These are phyloP conservation scores for Neosalanx taihuensis DNA, from an alignment of 2,797 vertebrate species.

Conservation along the genomic window DNA sequence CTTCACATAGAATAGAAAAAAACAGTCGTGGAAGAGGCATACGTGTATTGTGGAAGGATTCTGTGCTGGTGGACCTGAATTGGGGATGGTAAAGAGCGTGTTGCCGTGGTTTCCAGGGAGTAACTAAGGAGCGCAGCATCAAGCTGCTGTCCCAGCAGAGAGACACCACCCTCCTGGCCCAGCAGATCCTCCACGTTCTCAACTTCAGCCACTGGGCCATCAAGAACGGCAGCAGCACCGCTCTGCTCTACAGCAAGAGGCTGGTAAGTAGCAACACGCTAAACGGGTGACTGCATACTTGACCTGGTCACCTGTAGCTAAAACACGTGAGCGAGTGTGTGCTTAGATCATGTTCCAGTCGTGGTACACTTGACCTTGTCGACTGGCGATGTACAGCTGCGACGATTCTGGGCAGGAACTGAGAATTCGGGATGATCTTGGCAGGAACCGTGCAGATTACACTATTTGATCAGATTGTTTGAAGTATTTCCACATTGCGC, in stretches of 20 bases:
- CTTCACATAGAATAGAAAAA: too few species aligned
- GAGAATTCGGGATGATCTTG: too few species aligned
- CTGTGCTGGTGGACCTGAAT: too few species aligned
- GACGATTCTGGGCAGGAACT: too few species aligned
- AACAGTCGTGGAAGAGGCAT: too few species aligned
- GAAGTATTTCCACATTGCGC: too few species aligned
- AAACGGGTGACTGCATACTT: background rate
- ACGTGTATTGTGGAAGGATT: too few species aligned
- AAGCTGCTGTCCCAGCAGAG: conserved; percentile 90
- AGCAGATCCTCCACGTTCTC: conserved; percentile 96
- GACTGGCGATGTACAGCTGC: too few species aligned
- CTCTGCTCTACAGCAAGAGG: conserved; percentile 95
- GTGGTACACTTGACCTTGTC: conserved; percentile 66
- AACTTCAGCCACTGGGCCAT: conserved; percentile 97
- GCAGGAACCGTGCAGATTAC: too few species aligned
- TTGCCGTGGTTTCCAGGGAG: conserved; percentile 71
- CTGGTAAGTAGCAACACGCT: conserved; percentile 77
- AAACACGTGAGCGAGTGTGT: background rate
- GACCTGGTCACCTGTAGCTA: background rate
- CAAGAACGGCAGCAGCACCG: conserved; percentile 92
- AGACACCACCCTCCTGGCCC: conserved; percentile 87
- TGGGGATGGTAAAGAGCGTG: background rate
- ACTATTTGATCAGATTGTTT: too few species aligned
- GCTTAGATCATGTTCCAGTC: conserved; percentile 77
- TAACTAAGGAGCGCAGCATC: conserved; percentile 93